Base-by-base conservation (phyloP, 1,140 invertebrate species). In the Ladona fulva region DNA sequence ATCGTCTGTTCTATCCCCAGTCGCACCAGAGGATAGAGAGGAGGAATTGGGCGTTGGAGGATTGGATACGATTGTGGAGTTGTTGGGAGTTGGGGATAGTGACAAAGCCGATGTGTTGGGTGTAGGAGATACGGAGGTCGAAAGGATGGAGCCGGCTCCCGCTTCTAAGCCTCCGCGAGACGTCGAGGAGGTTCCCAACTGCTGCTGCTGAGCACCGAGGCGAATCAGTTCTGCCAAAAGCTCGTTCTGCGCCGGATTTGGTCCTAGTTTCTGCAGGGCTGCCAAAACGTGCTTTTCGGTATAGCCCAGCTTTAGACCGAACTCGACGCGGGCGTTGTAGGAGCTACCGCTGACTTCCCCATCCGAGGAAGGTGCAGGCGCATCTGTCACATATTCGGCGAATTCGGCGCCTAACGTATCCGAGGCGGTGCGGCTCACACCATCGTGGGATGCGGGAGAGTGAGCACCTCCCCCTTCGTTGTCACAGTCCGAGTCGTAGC, bases 241-340 rank as follows among this genome's bases (percentile, higher is more conserved):
- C 82, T 97, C 94, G 83, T 98, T 96, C 80, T 95, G 92, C 7
- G 90, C 91, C 0, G 95, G 94, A 81, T 92, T 89, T 0, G 91
- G 89, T 0, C 95, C 95, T 0, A 98, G 84, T 82, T 95, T 94
- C 75, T 91, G 89, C 16, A 98, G 83, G 0, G 94, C 96, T 0
- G 91, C 90, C 80, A 94, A 92, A 0, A 97, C 93, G 77, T 96
- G 88, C 42, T 88, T 85, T 81, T 98, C 95, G 0, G 93, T 94
- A 85, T 97, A 98, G 14, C 97, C 97, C 73, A 98, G 86, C 85
- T 97, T 97, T 37, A 95, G 85, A 0, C 92, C 94, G 82, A 95
- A 95, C 83, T 95, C 93, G 7, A 95, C 88, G 79, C 87, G 83
- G 81, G 80, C 79, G 84, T 79, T 82, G 85, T 79, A 78, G 82